These are phyloP conservation scores for Scaptomyza polygonia DNA, from an alignment of 2,888 invertebrate genomes.

Conservation along the genomic window DNA sequence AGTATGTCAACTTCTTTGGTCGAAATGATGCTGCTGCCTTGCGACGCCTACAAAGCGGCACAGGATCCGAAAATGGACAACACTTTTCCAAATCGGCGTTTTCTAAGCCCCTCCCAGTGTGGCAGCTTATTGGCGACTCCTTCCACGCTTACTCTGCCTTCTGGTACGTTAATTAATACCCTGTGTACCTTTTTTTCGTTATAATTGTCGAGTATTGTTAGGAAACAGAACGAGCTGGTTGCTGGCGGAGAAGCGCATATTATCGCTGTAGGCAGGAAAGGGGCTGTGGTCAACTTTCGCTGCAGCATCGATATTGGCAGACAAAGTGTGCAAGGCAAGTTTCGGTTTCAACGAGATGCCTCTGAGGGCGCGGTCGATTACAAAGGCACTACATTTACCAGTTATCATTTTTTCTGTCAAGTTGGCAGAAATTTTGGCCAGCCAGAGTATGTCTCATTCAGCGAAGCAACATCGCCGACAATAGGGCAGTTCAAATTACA, in stretches of 20 bases:
- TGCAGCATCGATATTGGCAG: slow-evolving; percentile 89
- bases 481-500: slow-evolving; percentile 68
- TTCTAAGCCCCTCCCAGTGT: slow-evolving; percentile 86
- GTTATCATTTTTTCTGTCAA: slow-evolving; percentile 83
- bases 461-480: slow-evolving; percentile 61
- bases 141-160: slow-evolving; percentile 87
- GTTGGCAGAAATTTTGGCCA: slow-evolving; percentile 79
- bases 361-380: slow-evolving; percentile 74
- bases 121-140: slow-evolving; percentile 86
- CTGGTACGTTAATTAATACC: slow-evolving; percentile 69
- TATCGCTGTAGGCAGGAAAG: slow-evolving; percentile 87
- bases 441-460: slow-evolving; percentile 77
- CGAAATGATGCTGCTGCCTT: slow-evolving; percentile 82
- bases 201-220: slow-evolving; percentile 1
- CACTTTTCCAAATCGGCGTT: slow-evolving; percentile 58
- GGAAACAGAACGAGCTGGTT: slow-evolving; percentile 83
- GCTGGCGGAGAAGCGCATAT: slow-evolving; percentile 84
- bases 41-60: slow-evolving; percentile 75
- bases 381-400: slow-evolving; percentile 69
- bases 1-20: slow-evolving; percentile 94
- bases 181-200: neutral
- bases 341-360: slow-evolving; percentile 85
- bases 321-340: slow-evolving; percentile 85
- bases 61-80: slow-evolving; percentile 63
- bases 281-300: slow-evolving; percentile 86